Evolutionary conservation across 2,888 invertebrate genomes (phyloP), one percentile per base, ranked within the genome.

Genomic region (Eubasilissa splendida): DNA sequence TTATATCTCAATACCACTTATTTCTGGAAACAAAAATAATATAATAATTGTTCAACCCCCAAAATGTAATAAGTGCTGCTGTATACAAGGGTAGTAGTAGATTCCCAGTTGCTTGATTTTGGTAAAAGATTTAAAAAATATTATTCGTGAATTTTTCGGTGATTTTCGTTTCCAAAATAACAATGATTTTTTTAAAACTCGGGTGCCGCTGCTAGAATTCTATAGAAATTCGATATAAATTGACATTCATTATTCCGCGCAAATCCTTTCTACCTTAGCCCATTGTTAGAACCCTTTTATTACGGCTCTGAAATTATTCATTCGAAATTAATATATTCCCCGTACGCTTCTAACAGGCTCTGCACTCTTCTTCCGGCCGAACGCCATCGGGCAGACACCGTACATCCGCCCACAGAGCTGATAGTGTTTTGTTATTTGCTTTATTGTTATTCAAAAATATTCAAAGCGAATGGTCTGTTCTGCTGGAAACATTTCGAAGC

Each of bases 381-480:
- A 66, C 66, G 66, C 50, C 66, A 50, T n/a, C 50, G 66, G 50
- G n/a, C 42, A 50, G 66, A 66, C 68, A 52, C 8, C 52, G 14
- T 31, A 33, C 71, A 71, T 71, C 71, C 71, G 71, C 71, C 71
- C 22, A 71, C 71, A 71, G 54, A 71, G 54, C 71, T 71, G 71
- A 71, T 71, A 22, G 71, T 14, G 71, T 71, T 56, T 54, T 33
- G 71, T 71, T 71, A 31, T 54, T 14, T 56, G 71, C 22, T 71
- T 71, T 71, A 71, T 71, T 71, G 71, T 71, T 31, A 54, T 71
- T 71, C 56, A 54, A 56, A 71, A 71, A 33, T 71, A 71, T 71
- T 71, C 71, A 10, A 31, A 65, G 31, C 65, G 42, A 33, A 12
- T 12, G 65, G 31, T 12, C 31, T 22, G 31, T 14, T 63, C 14